Evolutionary conservation across 2,888 invertebrate species (phyloP).

Genomic region (Hybos culiciformis): DNA sequence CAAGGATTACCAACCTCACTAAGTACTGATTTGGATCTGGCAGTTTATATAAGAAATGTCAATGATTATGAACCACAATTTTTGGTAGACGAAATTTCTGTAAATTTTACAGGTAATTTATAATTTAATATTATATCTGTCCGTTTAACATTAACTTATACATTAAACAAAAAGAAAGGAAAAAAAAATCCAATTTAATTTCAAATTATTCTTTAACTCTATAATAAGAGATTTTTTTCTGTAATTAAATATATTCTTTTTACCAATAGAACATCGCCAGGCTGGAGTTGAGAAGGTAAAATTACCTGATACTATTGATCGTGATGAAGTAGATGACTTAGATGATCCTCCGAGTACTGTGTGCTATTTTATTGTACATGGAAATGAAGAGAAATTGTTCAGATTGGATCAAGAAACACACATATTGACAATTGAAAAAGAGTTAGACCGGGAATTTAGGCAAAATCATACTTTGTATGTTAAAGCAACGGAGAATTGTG

Average conservation of each 20-base stretch:
- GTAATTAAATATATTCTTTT: not conserved
- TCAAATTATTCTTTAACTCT: too few relatives aligned
- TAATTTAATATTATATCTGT: conserved; percentile 1
- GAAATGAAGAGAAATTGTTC: conserved; percentile 62
- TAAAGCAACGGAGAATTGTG: conserved; percentile 74
- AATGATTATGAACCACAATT: conserved; percentile 85
- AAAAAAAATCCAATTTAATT: too few relatives aligned
- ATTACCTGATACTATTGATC: conserved; percentile 69
- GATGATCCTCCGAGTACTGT: conserved; percentile 69
- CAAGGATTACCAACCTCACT: conserved; percentile 75
- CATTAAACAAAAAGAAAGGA: too few relatives aligned
- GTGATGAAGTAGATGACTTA: conserved; percentile 71
- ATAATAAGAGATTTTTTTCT: too few relatives aligned
- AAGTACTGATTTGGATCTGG: conserved; percentile 75
- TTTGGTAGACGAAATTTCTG: conserved; percentile 50
- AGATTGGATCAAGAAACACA: conserved; percentile 58
- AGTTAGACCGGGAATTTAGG: conserved; percentile 61
- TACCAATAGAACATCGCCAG: conserved; percentile 36
- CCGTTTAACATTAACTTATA: too few relatives aligned
- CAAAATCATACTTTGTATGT: conserved; percentile 56
- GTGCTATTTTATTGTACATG: conserved; percentile 86
- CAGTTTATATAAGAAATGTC: conserved; percentile 75
- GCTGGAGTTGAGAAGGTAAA: conserved; percentile 52
- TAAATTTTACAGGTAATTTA: conserved; percentile 54
- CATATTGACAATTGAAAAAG: conserved; percentile 37